phyloP scores from a whole-genome alignment of 2,888 invertebrate genomes.

The Cyclophora punctaria region DNA sequence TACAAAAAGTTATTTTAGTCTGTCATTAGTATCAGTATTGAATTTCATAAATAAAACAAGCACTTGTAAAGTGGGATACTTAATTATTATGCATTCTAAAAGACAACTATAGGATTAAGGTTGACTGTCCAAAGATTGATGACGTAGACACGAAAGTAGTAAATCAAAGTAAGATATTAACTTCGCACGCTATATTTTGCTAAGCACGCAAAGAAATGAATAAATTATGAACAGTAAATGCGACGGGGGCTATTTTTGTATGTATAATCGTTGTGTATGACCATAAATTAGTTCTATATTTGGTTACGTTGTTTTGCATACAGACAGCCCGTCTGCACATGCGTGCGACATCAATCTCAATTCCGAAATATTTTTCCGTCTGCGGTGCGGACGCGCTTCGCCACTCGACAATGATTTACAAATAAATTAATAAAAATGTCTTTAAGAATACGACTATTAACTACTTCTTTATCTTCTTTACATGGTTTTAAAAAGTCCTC shows the following conservation, averaged over 20 bases:
- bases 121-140: slow-evolving; percentile 12
- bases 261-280: slow-evolving; percentile 69
- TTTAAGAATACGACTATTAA: too few relatives aligned
- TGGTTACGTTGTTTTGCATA: slow-evolving; percentile 71
- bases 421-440: too few relatives aligned
- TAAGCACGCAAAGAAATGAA: slow-evolving; percentile 33
- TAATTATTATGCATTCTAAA: not conserved
- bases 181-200: slow-evolving; percentile 24
- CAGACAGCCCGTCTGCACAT: slow-evolving; percentile 71
- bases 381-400: slow-evolving; percentile 29
- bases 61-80: not conserved
- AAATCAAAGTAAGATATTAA: slow-evolving; percentile 24
- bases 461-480: too few relatives aligned
- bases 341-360: slow-evolving; percentile 74
- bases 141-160: slow-evolving; percentile 19
- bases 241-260: slow-evolving; percentile 55
- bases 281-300: slow-evolving; percentile 74
- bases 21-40: too few relatives aligned
- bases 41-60: not conserved
- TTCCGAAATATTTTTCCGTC: slow-evolving; percentile 73
- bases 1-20: too few relatives aligned
- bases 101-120: not conserved
- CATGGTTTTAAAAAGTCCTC: too few relatives aligned
- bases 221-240: slow-evolving; percentile 51
- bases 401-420: too few relatives aligned